Percentiles rank a stretch among this genome's conserved stretches.
Conservation (phyloP, 2,888 invertebrate species). For the Sarcophaga caerulescens region DNA sequence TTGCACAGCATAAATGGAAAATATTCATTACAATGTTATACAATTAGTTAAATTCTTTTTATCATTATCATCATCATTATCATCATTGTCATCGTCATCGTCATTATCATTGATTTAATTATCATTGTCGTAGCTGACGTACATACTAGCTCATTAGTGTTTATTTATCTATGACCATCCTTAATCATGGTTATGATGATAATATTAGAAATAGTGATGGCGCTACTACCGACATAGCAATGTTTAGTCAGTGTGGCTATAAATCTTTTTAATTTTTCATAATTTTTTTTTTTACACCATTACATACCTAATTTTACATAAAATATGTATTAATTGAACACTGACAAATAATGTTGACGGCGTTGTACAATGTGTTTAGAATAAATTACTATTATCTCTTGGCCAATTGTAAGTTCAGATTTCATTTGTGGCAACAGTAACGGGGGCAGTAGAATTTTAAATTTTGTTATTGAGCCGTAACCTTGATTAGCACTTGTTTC, state of each 20-base stretch:
- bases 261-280: no score
- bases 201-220: neutral
- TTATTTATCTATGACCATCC: neutral
- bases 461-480: neutral
- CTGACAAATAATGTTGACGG: neutral
- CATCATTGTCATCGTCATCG: conserved; percentile 1
- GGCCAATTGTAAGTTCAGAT: conserved; percentile 11
- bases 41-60: conserved; percentile 39
- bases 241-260: no score
- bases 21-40: conserved; percentile 10
- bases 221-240: no score
- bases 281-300: no score
- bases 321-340: no score
- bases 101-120: conserved; percentile 2
- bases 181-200: neutral
- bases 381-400: neutral
- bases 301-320: no score
- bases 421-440: neutral
- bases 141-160: conserved; percentile 9
- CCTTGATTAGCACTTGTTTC: no score
- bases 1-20: conserved; percentile 23
- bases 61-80: conserved; percentile 12
- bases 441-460: neutral
- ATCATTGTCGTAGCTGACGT: neutral
- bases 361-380: neutral